These are phyloP conservation scores for Buphagus erythrorhynchus DNA, from an alignment of 2,797 vertebrate species.

Conservation along the genomic window DNA sequence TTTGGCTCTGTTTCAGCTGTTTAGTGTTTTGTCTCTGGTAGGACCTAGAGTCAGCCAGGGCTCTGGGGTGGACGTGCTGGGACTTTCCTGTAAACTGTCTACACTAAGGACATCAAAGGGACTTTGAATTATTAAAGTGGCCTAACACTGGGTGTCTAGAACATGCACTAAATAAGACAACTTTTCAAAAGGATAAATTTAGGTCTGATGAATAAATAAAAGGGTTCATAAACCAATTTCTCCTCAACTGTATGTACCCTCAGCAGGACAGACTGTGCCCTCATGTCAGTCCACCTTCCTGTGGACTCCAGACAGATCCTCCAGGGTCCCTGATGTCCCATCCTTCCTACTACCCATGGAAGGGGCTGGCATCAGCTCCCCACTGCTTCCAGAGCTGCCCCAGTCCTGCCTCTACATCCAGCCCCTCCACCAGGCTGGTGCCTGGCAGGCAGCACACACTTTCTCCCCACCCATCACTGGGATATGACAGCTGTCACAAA, in stretches of 20 bases:
- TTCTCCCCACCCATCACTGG: neutral
- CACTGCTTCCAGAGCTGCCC: neutral
- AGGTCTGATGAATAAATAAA: neutral
- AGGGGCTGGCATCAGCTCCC: neutral
- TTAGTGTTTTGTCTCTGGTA: neutral
- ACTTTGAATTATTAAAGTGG: constrained; percentile 7
- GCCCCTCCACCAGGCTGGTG: neutral
- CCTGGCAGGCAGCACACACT: neutral
- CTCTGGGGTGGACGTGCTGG: neutral
- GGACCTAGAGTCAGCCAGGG: neutral
- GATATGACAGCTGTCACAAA: neutral
- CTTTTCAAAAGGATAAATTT: neutral
- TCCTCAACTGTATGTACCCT: neutral
- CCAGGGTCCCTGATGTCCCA: neutral
- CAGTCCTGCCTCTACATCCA: neutral
- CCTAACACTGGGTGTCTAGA: neutral
- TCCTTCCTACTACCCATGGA: neutral
- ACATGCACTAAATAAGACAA: neutral
- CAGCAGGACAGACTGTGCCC: neutral
- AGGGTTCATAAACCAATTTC: neutral
- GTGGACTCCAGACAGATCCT: neutral
- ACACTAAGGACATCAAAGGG: neutral
- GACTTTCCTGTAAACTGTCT: neutral
- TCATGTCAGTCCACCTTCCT: neutral
- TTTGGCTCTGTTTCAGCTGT: neutral